phyloP scores from a whole-genome alignment of 2,888 invertebrate genomes.

The Antitype chi region DNA sequence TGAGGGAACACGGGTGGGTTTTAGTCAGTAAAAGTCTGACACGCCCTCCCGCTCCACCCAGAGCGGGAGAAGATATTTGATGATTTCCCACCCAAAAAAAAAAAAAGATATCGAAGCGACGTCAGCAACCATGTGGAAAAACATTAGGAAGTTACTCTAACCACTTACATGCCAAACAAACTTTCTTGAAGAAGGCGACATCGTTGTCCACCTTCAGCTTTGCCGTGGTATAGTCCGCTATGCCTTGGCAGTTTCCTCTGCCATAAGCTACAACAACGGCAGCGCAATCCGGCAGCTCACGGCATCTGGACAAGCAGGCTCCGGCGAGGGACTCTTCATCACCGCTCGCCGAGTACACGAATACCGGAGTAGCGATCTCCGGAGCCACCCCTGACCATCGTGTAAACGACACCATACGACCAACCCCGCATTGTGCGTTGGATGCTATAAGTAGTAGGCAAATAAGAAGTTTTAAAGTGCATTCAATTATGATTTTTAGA shows the following conservation, averaged over 20 bases:
- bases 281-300: constrained; percentile 85
- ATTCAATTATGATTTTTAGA: neutral
- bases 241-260: constrained; percentile 87
- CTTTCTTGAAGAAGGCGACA: constrained; percentile 92
- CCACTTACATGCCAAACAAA: constrained; percentile 90
- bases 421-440: constrained; percentile 77
- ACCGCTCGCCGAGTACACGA: constrained; percentile 86
- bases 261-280: constrained; percentile 87
- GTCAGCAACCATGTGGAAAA: neutral
- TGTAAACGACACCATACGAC: constrained; percentile 77
- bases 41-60: no score
- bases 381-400: constrained; percentile 85
- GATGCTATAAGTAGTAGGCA: constrained; percentile 68
- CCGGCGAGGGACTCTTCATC: constrained; percentile 85
- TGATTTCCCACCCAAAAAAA: no score
- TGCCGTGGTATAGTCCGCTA: constrained; percentile 74
- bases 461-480: neutral
- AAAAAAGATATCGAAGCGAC: neutral
- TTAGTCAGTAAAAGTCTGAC: no score
- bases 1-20: no score
- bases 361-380: constrained; percentile 82
- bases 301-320: constrained; percentile 86
- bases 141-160: neutral
- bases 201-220: constrained; percentile 88
- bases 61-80: no score